Base-by-base conservation (phyloP, 2,113 vertebrate species). In the rat (Rattus norvegicus) region DNA sequence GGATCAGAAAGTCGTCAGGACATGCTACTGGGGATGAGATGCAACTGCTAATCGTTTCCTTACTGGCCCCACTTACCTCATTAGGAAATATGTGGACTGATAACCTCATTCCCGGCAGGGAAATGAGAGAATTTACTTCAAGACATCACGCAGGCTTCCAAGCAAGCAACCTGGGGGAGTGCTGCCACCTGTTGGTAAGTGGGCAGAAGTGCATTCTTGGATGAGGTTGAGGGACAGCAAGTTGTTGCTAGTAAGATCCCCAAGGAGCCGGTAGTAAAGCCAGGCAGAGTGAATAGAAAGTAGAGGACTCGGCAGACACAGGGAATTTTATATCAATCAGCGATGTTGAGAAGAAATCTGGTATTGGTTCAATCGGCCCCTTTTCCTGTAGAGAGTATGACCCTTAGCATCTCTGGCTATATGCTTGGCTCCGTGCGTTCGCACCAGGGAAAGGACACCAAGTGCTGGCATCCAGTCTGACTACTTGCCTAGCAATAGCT, bases 121-220 rank as follows among this genome's bases (percentile, higher is more conserved):
- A 63, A 65, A 61, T 43, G 7, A 59, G 85, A 47, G n/a, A 54
- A 56, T 59, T 65, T 54, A 9, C 52, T 91, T 73, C 63, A 33
- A 83, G 36, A 86, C 28, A 52, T 13, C 13, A 19, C 17, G 0
- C 70, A 39, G 59, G 52, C 14, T 54, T 54, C 19, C 43, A 8
- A 11, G 92, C 1, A 1, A 72, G 6, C 5, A 72, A 8, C 2
- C 1, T 2, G 3, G 59, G 16, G 28, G 12, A 4, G 13, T 95
- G 94, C 97, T 93, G 95, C 95, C 97, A 76, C 59, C 93, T 96
- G 10, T 22, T 95, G 97, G 95, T 59, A 0, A n/a, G 0, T 17
- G 0, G 2, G 11, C 19, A n/a, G 88, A 4, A 80, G 28, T 52
- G 80, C 95, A 76, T 11, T 33, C n/a, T 28, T 7, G 73, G 26